Percentiles rank a stretch among this genome's conserved stretches.
These are phyloP conservation scores for Neogale vison DNA, from an alignment of 2,113 vertebrate species.

Conservation along the genomic window DNA sequence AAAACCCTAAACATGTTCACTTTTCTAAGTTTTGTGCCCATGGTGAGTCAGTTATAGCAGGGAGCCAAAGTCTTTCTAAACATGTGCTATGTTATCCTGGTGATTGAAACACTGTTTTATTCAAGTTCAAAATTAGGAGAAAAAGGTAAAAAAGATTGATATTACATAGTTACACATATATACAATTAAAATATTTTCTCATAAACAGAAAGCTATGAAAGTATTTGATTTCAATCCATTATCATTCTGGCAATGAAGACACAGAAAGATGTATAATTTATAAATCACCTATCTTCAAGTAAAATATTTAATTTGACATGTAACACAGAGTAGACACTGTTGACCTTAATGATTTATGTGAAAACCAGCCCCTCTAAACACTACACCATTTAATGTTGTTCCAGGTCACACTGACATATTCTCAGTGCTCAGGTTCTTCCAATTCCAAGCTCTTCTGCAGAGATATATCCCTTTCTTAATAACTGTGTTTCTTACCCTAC, in stretches of 20 bases:
- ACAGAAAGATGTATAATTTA: neutral
- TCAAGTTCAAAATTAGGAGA: neutral
- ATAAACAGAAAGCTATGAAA: neutral
- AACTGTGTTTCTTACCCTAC: neutral
- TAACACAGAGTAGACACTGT: neutral
- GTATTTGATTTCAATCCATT: neutral
- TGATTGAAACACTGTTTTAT: neutral
- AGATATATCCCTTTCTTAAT: neutral
- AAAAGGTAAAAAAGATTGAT: neutral
- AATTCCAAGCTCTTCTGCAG: neutral
- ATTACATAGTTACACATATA: neutral
- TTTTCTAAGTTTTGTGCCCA: neutral
- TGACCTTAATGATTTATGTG: neutral
- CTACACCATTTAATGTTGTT: neutral
- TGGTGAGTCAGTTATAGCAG: neutral
- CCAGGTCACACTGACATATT: neutral
- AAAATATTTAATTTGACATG: neutral
- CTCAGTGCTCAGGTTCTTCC: neutral
- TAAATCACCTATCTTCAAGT: neutral
- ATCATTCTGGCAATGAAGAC: neutral
- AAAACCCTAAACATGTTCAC: neutral
- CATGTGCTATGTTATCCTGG: neutral
- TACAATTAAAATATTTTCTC: neutral
- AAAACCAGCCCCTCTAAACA: neutral
- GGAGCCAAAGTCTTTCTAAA: neutral